phyloP scores from a whole-genome alignment of 2,888 invertebrate species.

The Catotricha subobsoleta region DNA sequence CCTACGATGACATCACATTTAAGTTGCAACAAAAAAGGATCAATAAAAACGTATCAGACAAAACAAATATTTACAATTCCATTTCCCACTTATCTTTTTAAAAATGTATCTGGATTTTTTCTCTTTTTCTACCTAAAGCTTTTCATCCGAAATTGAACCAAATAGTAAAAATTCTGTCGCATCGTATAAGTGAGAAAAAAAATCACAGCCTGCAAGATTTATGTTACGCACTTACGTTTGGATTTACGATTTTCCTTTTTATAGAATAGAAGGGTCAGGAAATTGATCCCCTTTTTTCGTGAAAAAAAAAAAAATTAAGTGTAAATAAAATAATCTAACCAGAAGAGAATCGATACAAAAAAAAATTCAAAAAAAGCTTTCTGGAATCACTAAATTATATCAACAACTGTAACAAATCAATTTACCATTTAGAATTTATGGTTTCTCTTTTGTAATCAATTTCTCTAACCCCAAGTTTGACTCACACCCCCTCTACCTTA shows the following conservation, averaged over 20 bases:
- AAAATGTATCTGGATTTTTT: conserved; percentile 3
- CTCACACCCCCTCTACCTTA: background rate
- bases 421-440: conserved; percentile 7
- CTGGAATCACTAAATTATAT: conserved; percentile 5
- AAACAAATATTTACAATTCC: conserved; percentile 8
- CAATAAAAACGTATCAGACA: conserved; percentile 7
- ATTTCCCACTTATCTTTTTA: conserved; percentile 7
- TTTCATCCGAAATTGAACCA: background rate
- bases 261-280: conserved; percentile 6
- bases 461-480: background rate
- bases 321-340: background rate
- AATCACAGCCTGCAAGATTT: conserved; percentile 5
- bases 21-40: conserved; percentile 4
- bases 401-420: conserved; percentile 7
- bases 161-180: too few species aligned
- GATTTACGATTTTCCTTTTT: conserved; percentile 8
- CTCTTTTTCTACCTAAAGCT: background rate
- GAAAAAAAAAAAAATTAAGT: background rate
- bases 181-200: too few species aligned
- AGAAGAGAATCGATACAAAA: background rate
- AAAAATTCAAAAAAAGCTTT: background rate
- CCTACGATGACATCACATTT: background rate
- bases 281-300: conserved; percentile 6
- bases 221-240: conserved; percentile 6
- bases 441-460: conserved; percentile 6